Base-by-base conservation (phyloP, 2,113 vertebrate genomes). In the Hoplias malabaricus region DNA sequence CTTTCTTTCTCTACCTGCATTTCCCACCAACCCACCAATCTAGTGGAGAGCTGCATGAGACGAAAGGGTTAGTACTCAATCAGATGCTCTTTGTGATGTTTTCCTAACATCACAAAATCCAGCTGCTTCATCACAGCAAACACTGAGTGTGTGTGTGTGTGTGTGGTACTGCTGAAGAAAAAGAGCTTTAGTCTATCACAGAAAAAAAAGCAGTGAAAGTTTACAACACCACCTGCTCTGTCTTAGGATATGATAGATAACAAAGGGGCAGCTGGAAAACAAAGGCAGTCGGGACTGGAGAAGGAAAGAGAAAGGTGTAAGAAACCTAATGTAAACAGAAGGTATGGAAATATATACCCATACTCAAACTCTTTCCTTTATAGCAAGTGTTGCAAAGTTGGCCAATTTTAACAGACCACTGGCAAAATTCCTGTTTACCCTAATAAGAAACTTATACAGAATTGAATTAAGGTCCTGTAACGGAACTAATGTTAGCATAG, bases 1-100 rank as follows among this genome's bases (percentile, higher is more conserved):
- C 86, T 83, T 82, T 65, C 65, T 69, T 77, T 62, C 46, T 71
- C 78, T 36, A 53, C 79, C 46, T 63, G 79, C 61, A 54, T 57
- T 78, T 78, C 67, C 57, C 46, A 67, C 75, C 53, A 63, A 65
- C 67, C 57, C 46, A 67, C 75, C 53, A 63, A 65, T 77, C 75
- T 68, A 42, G 40, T 40, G 66, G 59, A 78, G 59, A 50, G 27
- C 34, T 62, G 46, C 69, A 72, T 23, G 43, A 56, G 59, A 77
- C 74, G 74, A 63, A 65, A 62, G 75, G 70, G 50, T 67, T 54
- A 63, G 68, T 53, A 40, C 65, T 80, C 75, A 59, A 66, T 71
- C 40, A 63, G 38, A 43, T 43, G 33, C 72, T n/a, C 71, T n/a
- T n/a, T n/a, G n/a, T n/a, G n/a, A n/a, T 70, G 59, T 79, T 53